Base-by-base conservation (phyloP, 2,113 vertebrate genomes). In the Ammodytes dubius region DNA sequence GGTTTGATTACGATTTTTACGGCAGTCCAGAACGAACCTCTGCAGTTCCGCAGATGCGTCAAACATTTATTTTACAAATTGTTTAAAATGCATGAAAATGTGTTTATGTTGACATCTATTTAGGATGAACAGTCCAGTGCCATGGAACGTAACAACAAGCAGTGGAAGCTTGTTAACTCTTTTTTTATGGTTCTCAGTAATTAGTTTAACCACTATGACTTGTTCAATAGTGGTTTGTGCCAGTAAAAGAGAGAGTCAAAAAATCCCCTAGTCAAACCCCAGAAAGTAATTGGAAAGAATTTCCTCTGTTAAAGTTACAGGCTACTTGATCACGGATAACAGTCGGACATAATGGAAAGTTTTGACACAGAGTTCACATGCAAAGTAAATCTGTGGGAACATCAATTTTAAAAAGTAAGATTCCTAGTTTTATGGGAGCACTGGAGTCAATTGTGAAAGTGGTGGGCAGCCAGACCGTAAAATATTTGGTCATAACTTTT, bases 221-320 rank as follows among this genome's bases (percentile, higher is more conserved):
- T 65, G 66, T 91, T 81, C 81, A 87, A 53, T 46, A 66, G 57
- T 65, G 58, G 53, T 82, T 87, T n/a, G n/a, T 81, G 49, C 67
- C 75, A 89, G 74, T 87, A 74, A 86, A 74, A 83, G 12, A 77
- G 37, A 71, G 27, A 27, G 27, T 72, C 65, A 6, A 74, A 46
- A 79, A 88, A 87, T 82, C 78, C 81, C 53, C 75, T 43, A 60
- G 49, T 77, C 35, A 66, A 79, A 76, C 64, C 78, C 86, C 79
- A 63, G 50, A 83, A 75, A 80, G 53, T 66, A 49, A 43, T 17
- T 43, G 87, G 84, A 89, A 87, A 89, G 67, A 82, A 91, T 90
- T 82, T 84, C 42, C 87, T 40, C 15, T 68, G 49, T 87, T 63
- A 92, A 90, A 71, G 39, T 75, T 85, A 82, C 64, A 72, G 71